A percentile compares a stretch with the other conserved stretches of the same genome.
phyloP scores from a whole-genome alignment of 2,797 vertebrate genomes.

The Linurgus olivaceus region DNA sequence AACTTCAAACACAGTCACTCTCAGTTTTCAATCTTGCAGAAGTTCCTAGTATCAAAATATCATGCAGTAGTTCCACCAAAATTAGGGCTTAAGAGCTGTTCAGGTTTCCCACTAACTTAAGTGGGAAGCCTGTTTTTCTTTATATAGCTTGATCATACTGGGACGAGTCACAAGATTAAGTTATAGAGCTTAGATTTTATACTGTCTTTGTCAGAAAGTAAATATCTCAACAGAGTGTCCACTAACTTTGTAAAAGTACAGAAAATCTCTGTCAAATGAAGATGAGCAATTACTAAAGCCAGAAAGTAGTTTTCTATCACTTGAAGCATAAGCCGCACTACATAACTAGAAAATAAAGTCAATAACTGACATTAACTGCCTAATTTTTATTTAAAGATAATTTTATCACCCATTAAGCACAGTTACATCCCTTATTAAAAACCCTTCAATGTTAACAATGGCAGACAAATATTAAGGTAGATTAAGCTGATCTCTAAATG shows the following conservation, averaged over 20 bases:
- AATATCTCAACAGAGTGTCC: neutral
- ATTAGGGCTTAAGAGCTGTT: neutral
- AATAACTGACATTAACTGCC: neutral
- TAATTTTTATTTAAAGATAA: neutral
- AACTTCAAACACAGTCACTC: neutral
- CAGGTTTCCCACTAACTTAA: neutral
- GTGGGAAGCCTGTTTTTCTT: neutral
- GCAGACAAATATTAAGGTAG: neutral
- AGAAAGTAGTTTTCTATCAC: neutral
- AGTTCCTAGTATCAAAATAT: neutral
- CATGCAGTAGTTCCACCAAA: neutral
- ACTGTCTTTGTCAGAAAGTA: neutral
- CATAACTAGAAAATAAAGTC: neutral
- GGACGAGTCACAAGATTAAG: accelerated
- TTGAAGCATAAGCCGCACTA: neutral
- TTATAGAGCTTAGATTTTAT: neutral
- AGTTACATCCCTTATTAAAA: neutral
- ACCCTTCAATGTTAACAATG: neutral
- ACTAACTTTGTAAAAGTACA: neutral
- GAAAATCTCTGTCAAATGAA: neutral
- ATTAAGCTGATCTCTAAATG: neutral
- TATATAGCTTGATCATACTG: neutral
- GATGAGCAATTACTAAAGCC: neutral
- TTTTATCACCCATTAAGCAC: neutral
- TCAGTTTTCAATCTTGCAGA: neutral